Percentiles rank a stretch among this genome's conserved stretches.
phyloP scores from a whole-genome alignment of 2,797 vertebrate species.

The Oryzias dopingdopingensis region DNA sequence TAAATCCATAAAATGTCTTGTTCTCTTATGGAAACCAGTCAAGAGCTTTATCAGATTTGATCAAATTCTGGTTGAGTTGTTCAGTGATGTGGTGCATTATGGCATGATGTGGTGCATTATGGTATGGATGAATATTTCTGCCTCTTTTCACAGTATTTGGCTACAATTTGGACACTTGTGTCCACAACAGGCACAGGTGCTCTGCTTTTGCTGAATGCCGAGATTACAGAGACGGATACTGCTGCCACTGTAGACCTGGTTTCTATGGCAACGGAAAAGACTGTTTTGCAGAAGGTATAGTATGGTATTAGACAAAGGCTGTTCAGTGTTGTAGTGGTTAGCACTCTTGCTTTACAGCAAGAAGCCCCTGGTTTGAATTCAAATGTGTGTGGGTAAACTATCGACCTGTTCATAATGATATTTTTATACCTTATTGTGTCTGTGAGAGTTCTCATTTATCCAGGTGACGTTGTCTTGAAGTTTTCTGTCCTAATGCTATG shows the following conservation, averaged over 20 bases:
- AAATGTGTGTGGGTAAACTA: no score
- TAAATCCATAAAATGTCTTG: conserved; percentile 49
- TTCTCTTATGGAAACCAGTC: not conserved
- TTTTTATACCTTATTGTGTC: no score
- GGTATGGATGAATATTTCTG: not conserved
- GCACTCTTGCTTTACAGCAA: no score
- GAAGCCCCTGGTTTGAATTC: no score
- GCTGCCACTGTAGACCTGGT: conserved; percentile 86
- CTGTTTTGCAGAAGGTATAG: conserved; percentile 88
- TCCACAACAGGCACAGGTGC: conserved; percentile 83
- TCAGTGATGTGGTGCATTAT: no score
- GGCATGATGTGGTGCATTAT: not conserved
- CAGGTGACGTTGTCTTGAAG: no score
- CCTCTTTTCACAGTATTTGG: conserved; percentile 80
- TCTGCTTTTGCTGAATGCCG: conserved; percentile 84
- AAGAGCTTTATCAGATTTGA: not conserved
- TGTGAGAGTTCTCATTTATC: no score
- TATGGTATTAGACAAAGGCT: not conserved
- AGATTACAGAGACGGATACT: conserved; percentile 85
- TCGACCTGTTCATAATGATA: no score
- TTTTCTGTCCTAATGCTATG: no score
- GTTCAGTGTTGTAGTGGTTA: no score
- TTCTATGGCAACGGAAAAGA: conserved; percentile 92
- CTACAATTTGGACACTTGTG: conserved; percentile 84
- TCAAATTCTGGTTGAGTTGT: not conserved